phyloP scores from a whole-genome alignment of 2,888 invertebrate genomes.

The Salticus scenicus region DNA sequence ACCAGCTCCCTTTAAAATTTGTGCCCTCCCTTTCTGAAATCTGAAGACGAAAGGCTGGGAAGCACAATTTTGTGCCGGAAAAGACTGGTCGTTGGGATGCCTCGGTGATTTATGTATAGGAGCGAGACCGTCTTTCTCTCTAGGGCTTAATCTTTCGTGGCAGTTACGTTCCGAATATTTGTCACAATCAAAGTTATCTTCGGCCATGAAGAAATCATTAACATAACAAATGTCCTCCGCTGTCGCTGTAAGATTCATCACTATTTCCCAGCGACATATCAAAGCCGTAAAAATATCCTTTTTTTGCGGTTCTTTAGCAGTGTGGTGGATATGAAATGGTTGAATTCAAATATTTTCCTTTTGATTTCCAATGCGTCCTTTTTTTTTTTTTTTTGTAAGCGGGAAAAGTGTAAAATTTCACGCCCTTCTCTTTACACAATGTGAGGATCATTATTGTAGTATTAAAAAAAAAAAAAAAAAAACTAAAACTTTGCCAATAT shows the following conservation, averaged over 20 bases:
- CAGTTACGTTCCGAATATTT: constrained; percentile 60
- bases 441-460: neutral
- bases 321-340: constrained; percentile 19
- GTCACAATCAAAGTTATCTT: constrained; percentile 69
- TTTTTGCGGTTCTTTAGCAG: neutral
- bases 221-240: constrained; percentile 64
- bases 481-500: too few relatives aligned
- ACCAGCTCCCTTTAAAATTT: constrained; percentile 47
- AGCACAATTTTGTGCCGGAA: constrained; percentile 55
- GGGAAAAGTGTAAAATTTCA: neutral
- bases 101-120: constrained; percentile 55
- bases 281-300: constrained; percentile 51
- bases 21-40: constrained; percentile 37
- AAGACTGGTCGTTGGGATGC: constrained; percentile 55
- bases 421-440: neutral
- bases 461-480: neutral
- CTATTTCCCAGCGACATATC: constrained; percentile 57
- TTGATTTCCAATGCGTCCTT: neutral
- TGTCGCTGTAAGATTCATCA: constrained; percentile 49
- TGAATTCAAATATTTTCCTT: constrained; percentile 18
- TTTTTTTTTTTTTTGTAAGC: constrained; percentile 8
- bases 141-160: constrained; percentile 65
- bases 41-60: constrained; percentile 34
- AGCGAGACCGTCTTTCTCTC: constrained; percentile 56
- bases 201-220: constrained; percentile 62